Conservation (phyloP, 2,888 invertebrate genomes). For the Chalcis sispes region DNA sequence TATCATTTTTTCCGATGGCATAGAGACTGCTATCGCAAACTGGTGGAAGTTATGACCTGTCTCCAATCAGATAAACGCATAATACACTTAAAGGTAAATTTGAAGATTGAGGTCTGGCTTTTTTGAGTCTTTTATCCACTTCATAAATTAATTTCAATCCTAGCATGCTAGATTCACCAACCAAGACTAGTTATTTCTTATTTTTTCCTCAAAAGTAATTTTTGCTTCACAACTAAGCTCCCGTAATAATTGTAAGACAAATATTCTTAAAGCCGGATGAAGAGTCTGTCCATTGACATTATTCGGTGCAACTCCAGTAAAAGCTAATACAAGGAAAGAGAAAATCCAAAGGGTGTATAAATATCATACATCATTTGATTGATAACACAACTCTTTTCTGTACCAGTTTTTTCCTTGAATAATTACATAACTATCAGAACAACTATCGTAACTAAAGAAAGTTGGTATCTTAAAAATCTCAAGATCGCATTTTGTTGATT, state of each 20-base stretch:
- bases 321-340: constrained; percentile 35
- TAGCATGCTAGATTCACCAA: constrained; percentile 43
- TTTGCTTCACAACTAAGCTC: constrained; percentile 36
- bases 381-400: constrained; percentile 35
- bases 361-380: constrained; percentile 45
- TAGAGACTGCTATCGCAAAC: constrained; percentile 36
- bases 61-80: constrained; percentile 42
- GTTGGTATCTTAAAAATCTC: constrained; percentile 39
- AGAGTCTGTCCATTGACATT: constrained; percentile 39
- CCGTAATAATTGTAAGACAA: constrained; percentile 34
- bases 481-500: constrained; percentile 39
- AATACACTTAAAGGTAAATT: constrained; percentile 26
- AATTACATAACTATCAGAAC: constrained; percentile 38
- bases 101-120: constrained; percentile 20
- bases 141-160: constrained; percentile 40
- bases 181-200: constrained; percentile 30
- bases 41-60: constrained; percentile 39
- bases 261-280: constrained; percentile 36
- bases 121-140: constrained; percentile 40
- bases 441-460: constrained; percentile 43
- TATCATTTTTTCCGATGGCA: constrained; percentile 36
- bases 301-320: constrained; percentile 36
- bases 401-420: constrained; percentile 39
- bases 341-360: constrained; percentile 38
- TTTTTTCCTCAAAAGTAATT: constrained; percentile 36